Conservation (phyloP, 2,888 invertebrate species). For the Ellobium chinense region DNA sequence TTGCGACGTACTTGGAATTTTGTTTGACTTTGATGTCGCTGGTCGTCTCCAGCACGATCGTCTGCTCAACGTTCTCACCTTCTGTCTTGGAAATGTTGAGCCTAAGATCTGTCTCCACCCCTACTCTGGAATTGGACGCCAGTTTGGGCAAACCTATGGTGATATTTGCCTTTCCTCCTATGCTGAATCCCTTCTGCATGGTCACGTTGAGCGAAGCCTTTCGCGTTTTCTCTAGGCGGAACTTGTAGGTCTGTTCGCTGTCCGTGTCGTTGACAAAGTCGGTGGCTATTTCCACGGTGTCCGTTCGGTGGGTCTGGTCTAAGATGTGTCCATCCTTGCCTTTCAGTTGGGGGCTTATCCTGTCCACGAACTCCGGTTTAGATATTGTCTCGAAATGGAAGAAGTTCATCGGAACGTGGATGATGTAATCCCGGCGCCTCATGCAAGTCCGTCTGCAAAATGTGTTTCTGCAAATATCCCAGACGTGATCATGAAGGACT, state of each 20-base stretch:
- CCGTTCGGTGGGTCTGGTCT: neutral
- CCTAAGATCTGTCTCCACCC: slow-evolving; percentile 44
- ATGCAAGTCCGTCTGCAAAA: slow-evolving; percentile 32
- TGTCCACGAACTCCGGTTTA: neutral
- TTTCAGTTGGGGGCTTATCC: neutral
- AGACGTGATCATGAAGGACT: slow-evolving; percentile 44
- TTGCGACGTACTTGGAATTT: slow-evolving; percentile 46
- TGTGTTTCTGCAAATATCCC: slow-evolving; percentile 29
- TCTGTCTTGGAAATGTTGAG: slow-evolving; percentile 46
- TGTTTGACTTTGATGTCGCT: slow-evolving; percentile 50
- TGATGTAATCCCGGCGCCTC: slow-evolving; percentile 42
- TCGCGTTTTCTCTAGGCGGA: slow-evolving; percentile 51
- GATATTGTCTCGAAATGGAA: slow-evolving; percentile 48
- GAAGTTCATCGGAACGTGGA: slow-evolving; percentile 54
- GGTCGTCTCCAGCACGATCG: slow-evolving; percentile 49
- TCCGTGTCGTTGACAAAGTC: slow-evolving; percentile 51
- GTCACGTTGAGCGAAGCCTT: slow-evolving; percentile 48
- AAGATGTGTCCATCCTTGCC: neutral
- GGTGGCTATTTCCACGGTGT: slow-evolving; percentile 42
- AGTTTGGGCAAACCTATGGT: slow-evolving; percentile 47
- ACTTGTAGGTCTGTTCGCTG: slow-evolving; percentile 51
- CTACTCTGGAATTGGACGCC: slow-evolving; percentile 8
- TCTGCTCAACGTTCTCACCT: slow-evolving; percentile 50
- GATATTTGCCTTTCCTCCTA: slow-evolving; percentile 47
- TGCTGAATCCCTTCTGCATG: slow-evolving; percentile 51